Evolutionary conservation across 1,140 invertebrate species (phyloP), one percentile per base, ranked within the genome.

Genomic region (Diorhabda carinulata): DNA sequence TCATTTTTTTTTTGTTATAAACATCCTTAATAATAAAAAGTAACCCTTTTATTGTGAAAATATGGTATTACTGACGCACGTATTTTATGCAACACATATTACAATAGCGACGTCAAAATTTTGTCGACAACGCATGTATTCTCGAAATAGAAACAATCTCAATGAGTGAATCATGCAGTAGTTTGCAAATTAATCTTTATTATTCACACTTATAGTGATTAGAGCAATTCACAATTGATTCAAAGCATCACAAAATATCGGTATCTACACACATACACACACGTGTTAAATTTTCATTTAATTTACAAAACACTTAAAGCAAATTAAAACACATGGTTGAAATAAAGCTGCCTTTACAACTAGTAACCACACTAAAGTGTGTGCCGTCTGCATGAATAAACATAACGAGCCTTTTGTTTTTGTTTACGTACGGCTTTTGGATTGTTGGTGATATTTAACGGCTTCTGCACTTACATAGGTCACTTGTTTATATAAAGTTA

Each of bases 401-500:
- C 47, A 52, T 52, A 52, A 52, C 47, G 47, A 52, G 3, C 47
- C 47, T n/a, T 52, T 52, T 52, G 47, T 52, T 52, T 52, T 52
- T 52, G 47, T 52, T 52, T 52, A 52, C n/a, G 47, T 52, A 8
- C 47, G 47, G 47, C 6, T 52, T 52, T 52, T 52, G 6, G 25
- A 52, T n/a, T 52, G 6, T 52, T 52, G 6, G 47, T 52, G n/a
- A 52, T 52, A 52, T 52, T 52, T 52, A 52, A 52, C 47, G n/a
- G 47, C n/a, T 52, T 6, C 47, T 8, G 47, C n/a, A 52, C 47
- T 52, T 52, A 52, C 47, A 52, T 52, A 52, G 47, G 47, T 52
- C 47, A 52, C 47, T 52, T 52, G 47, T 52, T 52, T 52, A 52
- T 52, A 52, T 52, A 52, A 52, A 52, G n/a, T 52, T 52, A 52